Evolutionary conservation across 2,888 invertebrate genomes (phyloP), one percentile per base, ranked within the genome.

Genomic region (Spialia ferax): DNA sequence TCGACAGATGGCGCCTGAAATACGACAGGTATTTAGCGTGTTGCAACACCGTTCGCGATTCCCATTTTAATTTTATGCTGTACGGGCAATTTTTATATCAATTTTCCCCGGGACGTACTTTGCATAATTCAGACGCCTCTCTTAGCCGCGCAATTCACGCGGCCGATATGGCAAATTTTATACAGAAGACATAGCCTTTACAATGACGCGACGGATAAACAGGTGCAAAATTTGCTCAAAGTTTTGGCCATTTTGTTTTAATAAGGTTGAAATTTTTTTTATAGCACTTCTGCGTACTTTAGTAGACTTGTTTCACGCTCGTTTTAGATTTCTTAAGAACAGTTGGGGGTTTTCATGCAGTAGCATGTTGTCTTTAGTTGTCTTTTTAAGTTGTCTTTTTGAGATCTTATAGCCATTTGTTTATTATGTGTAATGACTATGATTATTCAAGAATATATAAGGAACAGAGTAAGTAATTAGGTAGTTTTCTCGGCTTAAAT

Each of bases 21-120:
- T 91, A 92, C 91, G 90, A 91, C 92, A 92, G 92, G 92, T 92
- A 92, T 91, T 92, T 92, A 92, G 90, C 89, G 84, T 91, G 91
- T 90, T 90, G 91, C 91, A 91, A 89, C 89, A 91, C 85, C 88
- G 88, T 86, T 85, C 83, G 76, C 87, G 87, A 88, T 86, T 82
- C 85, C 80, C 84, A 83, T 87, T 91, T 92, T 92, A 92, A 92
- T 92, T 92, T 91, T 89, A 89, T 92, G 91, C 89, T 91, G 90
- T 90, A 89, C 86, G 87, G 85, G 88, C 91, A 89, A 91, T 89
- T 91, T 91, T 90, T 91, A 86, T 91, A 90, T 88, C 90, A 91
- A 90, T 91, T 91, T 90, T 83, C 83, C 79, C 79, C 79, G 82
- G 79, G 79, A 81, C 82, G 85, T 85, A 85, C 83, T 86, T 81